These are phyloP conservation scores for Drosophila dunni DNA, from an alignment of 1,140 invertebrate genomes.

Conservation along the genomic window DNA sequence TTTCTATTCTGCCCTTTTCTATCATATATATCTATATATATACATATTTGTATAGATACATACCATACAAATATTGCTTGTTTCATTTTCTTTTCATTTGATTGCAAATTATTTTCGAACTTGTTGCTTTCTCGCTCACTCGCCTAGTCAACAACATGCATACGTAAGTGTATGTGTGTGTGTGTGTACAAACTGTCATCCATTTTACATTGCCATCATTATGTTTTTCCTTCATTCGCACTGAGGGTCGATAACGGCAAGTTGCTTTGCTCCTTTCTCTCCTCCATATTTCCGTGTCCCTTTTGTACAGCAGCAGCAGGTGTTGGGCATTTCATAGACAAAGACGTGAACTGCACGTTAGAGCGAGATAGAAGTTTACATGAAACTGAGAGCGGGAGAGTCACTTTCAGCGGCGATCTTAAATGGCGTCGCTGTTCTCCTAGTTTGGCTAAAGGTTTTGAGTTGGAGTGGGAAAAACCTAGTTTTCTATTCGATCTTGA, in stretches of 20 bases:
- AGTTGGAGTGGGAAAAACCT: no score
- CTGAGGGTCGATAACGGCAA: conserved; percentile 38
- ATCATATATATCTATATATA: background rate
- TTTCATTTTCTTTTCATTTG: conserved; percentile 18
- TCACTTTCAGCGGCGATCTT: conserved; percentile 20
- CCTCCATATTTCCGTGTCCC: background rate
- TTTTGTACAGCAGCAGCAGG: conserved; percentile 27
- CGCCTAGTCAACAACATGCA: background rate
- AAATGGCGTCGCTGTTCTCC: background rate
- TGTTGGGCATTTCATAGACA: conserved; percentile 17
- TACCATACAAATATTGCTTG: conserved; percentile 6
- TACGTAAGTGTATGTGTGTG: no score
- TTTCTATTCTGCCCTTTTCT: conserved; percentile 2
- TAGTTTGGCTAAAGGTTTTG: background rate
- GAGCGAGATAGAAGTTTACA: conserved; percentile 15
- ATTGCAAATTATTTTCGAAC: conserved; percentile 21
- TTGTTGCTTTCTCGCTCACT: conserved; percentile 25
- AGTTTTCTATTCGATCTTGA: no score
- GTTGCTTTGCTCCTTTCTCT: conserved; percentile 35
- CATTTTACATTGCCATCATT: conserved; percentile 26
- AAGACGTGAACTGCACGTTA: background rate
- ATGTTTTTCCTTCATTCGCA: conserved; percentile 5
- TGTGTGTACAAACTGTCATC: background rate
- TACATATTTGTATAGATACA: background rate
- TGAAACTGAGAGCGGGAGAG: conserved; percentile 20